These are phyloP conservation scores for Clarias gariepinus DNA, from an alignment of 2,113 vertebrate genomes.

Conservation along the genomic window DNA sequence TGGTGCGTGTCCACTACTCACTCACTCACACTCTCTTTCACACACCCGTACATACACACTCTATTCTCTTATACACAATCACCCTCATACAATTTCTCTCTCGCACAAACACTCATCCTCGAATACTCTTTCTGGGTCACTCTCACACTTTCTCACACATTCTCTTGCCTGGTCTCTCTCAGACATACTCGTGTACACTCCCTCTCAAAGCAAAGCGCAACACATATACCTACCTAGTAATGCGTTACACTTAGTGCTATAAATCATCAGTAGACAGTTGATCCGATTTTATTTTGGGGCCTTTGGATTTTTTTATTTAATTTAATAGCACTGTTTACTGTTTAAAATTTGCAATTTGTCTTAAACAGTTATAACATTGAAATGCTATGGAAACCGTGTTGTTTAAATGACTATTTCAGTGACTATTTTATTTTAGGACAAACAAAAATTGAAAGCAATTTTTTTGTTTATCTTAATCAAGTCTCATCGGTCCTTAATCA, in stretches of 20 bases:
- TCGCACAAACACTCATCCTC: not conserved
- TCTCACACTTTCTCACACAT: not conserved
- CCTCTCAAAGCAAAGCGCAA: not conserved
- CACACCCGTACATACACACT: not conserved
- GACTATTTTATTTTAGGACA: too few relatives aligned
- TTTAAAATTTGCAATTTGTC: too few relatives aligned
- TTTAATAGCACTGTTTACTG: too few relatives aligned
- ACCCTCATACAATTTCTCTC: not conserved
- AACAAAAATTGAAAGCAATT: too few relatives aligned
- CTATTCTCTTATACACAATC: not conserved
- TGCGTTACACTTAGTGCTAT: not conserved
- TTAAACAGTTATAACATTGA: too few relatives aligned
- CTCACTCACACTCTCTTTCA: not conserved
- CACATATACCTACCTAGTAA: not conserved
- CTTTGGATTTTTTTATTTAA: too few relatives aligned
- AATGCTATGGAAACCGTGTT: too few relatives aligned
- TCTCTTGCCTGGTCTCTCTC: not conserved
- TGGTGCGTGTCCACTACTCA: not conserved
- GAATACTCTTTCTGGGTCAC: not conserved
- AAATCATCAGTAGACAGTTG: not conserved
- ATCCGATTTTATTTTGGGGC: too few relatives aligned
- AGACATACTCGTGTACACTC: not conserved
- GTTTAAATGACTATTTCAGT: too few relatives aligned
- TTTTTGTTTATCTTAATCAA: too few relatives aligned
- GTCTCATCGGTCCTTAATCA: too few relatives aligned